Evolutionary conservation across 2,113 vertebrate species (phyloP).

Genomic region (Carollia perspicillata): DNA sequence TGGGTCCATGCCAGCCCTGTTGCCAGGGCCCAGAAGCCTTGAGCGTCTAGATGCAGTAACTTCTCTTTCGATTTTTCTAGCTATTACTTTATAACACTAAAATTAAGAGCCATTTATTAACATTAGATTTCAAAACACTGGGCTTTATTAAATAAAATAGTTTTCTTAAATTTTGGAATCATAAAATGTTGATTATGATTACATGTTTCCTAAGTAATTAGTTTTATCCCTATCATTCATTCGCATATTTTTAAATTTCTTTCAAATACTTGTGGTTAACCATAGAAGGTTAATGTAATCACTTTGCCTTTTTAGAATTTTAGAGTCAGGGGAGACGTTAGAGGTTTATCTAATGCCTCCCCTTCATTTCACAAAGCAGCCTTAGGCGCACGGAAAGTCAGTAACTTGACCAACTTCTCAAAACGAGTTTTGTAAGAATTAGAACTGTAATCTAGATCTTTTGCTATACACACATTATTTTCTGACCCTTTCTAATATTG

Average conservation of each 20-base stretch:
- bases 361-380: not conserved
- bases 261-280: not conserved
- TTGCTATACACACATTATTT: not conserved
- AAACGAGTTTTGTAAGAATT: slow-evolving; percentile 13
- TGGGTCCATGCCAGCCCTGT: slow-evolving; percentile 12
- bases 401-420: not conserved
- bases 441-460: not conserved
- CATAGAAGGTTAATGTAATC: not conserved
- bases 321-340: not conserved
- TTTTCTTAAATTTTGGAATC: slow-evolving; percentile 36
- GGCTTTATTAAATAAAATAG: not conserved
- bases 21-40: slow-evolving; percentile 16
- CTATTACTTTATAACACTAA: not conserved
- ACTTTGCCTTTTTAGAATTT: not conserved
- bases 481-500: not conserved
- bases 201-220: not conserved
- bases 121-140: not conserved
- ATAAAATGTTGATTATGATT: not conserved
- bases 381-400: not conserved
- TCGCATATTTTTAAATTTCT: not conserved
- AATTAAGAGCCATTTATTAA: not conserved
- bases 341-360: not conserved
- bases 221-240: not conserved
- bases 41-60: slow-evolving; percentile 25
- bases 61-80: not conserved